A percentile compares a stretch with the other conserved stretches of the same genome.
These are phyloP conservation scores for Erebia epiphron DNA, from an alignment of 2,888 invertebrate genomes.

Conservation along the genomic window DNA sequence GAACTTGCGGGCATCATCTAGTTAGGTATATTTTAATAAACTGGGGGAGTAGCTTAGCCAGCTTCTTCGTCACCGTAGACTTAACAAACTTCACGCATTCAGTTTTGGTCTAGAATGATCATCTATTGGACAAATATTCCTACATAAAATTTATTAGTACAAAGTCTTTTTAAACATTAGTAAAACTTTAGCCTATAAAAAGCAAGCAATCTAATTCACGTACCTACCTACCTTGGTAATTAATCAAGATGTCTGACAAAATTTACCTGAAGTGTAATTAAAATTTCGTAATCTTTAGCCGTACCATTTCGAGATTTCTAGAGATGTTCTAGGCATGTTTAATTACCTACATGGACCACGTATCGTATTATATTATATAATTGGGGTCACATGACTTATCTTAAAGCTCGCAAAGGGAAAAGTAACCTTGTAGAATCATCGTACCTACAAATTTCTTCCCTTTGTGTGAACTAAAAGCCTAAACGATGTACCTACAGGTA, in stretches of 20 bases:
- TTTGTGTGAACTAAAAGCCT: neutral
- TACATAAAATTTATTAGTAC: too few species aligned
- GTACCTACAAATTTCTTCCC: neutral
- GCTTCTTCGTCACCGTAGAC: too few species aligned
- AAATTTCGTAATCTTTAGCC: slow-evolving; percentile 4
- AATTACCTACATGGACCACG: slow-evolving; percentile 8
- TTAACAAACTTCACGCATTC: too few species aligned
- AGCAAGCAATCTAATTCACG: neutral
- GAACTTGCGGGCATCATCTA: too few species aligned
- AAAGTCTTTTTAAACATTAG: neutral
- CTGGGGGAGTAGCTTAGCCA: too few species aligned
- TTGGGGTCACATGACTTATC: neutral
- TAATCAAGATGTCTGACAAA: slow-evolving; percentile 8
- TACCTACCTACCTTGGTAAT: neutral
- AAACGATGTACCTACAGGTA: too few species aligned
- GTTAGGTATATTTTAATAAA: too few species aligned
- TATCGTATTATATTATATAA: neutral
- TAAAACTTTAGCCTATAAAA: neutral
- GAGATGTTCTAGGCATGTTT: slow-evolving; percentile 9
- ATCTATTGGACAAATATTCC: too few species aligned
- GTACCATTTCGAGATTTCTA: neutral
- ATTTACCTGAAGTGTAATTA: slow-evolving; percentile 2
- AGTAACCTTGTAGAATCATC: neutral
- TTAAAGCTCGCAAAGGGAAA: neutral
- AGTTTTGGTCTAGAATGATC: too few species aligned